Evolutionary conservation across 2,888 invertebrate species (phyloP), one percentile per base, ranked within the genome.

Genomic region (Molorchus minor): DNA sequence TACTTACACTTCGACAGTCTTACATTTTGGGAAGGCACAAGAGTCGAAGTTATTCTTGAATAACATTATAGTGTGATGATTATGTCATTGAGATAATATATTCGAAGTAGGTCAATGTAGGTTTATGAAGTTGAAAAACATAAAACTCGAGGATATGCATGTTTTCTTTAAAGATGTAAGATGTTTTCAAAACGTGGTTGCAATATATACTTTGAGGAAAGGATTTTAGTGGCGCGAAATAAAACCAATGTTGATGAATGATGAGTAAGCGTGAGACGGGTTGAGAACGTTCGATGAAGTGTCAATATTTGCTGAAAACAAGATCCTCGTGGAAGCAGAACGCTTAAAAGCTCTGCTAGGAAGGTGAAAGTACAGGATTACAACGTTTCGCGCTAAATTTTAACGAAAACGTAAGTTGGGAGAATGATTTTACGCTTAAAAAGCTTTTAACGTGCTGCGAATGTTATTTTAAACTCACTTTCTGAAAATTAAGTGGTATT

Each of bases 271-370:
- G 52, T 38, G 29, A 35, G 60, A 51, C 57, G 56, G 64, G 53
- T 61, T 57, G 66, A 62, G 58, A 59, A 67, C 67, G 69, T 67
- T 63, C 67, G 66, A 69, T 71, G 70, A 69, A 72, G 65, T 71
- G 75, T 75, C 75, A 76, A 76, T 77, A 77, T 77, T 77, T 77
- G 72, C 71, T 61, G 70, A 72, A 74, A 75, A 75, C 72, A 72
- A 72, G 71, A 74, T 72, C 71, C 68, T 68, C 58, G 66, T 71
- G 66, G 68, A 72, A 72, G 70, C 68, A 67, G 68, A 69, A 71
- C 67, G 68, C 71, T 73, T 73, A 74, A 74, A 75, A 75, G 75
- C 73, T 71, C 58, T 58, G 41, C 63, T 63, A 53, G 58, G 63
- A 71, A 71, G 69, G 71, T 70, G 71, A 72, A 71, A 73, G 70